Evolutionary conservation across 2,113 vertebrate genomes (phyloP).

Genomic region (Strigops habroptila): DNA sequence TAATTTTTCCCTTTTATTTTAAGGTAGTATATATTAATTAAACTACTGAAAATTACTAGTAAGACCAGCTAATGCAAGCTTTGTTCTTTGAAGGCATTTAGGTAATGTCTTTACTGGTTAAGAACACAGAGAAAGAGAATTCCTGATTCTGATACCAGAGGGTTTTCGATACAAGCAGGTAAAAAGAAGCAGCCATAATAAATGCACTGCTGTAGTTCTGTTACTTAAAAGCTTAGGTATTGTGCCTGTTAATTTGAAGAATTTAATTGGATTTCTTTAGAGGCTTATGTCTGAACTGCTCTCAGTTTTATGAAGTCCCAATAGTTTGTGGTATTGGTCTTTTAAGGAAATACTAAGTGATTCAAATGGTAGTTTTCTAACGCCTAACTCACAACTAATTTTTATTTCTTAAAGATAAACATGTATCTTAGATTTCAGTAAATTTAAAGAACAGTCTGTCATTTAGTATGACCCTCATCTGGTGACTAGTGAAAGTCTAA

Average conservation of each 20-base stretch:
- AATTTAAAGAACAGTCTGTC: neutral
- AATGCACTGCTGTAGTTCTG: neutral
- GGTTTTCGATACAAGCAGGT: neutral
- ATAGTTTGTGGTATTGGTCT: slow-evolving; percentile 24
- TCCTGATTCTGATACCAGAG: neutral
- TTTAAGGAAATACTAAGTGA: slow-evolving; percentile 16
- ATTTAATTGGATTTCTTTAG: slow-evolving; percentile 13
- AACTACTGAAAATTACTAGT: neutral
- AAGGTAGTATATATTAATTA: neutral
- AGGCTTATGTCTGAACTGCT: neutral
- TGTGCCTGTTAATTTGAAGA: neutral
- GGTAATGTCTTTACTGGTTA: neutral
- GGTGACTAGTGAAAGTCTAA: neutral
- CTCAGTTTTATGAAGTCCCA: slow-evolving; percentile 7
- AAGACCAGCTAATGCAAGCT: neutral
- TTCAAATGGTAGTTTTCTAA: slow-evolving; percentile 22
- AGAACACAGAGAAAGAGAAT: neutral
- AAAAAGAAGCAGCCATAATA: neutral
- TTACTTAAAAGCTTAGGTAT: neutral
- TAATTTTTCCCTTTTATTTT: neutral
- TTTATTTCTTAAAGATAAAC: neutral
- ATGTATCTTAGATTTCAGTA: neutral
- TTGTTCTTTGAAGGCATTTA: neutral
- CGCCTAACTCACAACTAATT: neutral
- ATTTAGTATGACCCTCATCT: neutral